A percentile compares a stretch with the other conserved stretches of the same genome.
Conservation (phyloP, 1,140 invertebrate species). For the Antheraea pernyi region DNA sequence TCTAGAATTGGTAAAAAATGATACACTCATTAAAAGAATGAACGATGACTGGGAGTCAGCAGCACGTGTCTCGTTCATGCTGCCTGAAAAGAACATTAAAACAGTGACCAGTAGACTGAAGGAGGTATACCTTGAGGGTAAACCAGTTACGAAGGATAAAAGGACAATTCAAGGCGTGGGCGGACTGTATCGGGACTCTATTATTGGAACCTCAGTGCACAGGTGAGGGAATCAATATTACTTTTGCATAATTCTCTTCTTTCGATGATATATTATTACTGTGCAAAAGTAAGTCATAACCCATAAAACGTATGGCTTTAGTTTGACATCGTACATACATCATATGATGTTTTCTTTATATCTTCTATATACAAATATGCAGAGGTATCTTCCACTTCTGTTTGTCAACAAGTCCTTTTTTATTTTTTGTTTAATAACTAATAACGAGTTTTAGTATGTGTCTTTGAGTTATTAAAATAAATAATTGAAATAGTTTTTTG, state of each 20-base stretch:
- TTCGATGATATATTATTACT: background rate
- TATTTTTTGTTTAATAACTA: too few species aligned
- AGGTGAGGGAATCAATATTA: constrained; percentile 31
- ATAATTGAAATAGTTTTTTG: too few species aligned
- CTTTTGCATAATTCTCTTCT: background rate
- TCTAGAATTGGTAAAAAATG: constrained; percentile 49
- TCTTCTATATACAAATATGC: too few species aligned
- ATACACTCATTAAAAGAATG: constrained; percentile 45
- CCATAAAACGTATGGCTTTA: too few species aligned
- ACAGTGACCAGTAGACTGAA: constrained; percentile 23
- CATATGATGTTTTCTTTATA: too few species aligned
- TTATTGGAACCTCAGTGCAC: constrained; percentile 48
- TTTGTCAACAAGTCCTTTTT: too few species aligned
- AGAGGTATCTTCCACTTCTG: too few species aligned
- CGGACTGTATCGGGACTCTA: constrained; percentile 50
- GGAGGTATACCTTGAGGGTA: constrained; percentile 39
- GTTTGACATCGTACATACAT: too few species aligned
- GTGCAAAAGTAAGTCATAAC: too few species aligned
- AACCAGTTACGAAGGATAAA: constrained; percentile 37
- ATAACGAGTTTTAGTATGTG: too few species aligned
- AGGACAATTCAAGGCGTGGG: constrained; percentile 39
- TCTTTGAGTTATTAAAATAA: too few species aligned
- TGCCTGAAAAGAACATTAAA: constrained; percentile 35
- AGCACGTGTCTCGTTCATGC: constrained; percentile 55
- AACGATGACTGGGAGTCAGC: constrained; percentile 57